Evolutionary conservation across 2,113 vertebrate genomes (phyloP).

Genomic region (Aramus guarauna): DNA sequence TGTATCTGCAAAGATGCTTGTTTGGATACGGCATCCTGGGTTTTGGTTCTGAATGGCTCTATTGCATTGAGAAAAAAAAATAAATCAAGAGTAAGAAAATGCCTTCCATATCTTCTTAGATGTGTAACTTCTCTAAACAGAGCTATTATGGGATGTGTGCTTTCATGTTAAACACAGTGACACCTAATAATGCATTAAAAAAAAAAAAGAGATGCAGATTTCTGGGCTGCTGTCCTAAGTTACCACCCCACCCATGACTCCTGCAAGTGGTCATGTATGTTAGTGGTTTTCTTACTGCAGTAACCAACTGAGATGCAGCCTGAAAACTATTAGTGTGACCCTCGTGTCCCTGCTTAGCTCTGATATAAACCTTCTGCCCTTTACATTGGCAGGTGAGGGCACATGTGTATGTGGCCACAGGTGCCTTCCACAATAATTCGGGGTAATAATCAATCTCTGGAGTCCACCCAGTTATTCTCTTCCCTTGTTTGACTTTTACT

Average conservation of each 20-base stretch:
- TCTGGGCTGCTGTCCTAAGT: background rate
- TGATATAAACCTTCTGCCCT: background rate
- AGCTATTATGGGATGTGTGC: background rate
- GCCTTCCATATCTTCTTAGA: background rate
- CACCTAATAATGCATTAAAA: background rate
- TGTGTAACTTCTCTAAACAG: background rate
- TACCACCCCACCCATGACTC: background rate
- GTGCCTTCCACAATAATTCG: background rate
- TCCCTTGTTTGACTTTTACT: background rate
- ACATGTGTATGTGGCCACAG: background rate
- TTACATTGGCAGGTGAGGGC: background rate
- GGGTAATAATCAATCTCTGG: background rate
- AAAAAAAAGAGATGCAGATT: background rate
- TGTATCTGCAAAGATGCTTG: background rate
- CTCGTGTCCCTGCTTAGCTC: background rate
- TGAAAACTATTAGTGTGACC: background rate
- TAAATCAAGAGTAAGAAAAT: background rate
- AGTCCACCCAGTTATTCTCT: background rate
- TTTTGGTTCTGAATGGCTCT: slow-evolving; percentile 10
- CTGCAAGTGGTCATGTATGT: background rate
- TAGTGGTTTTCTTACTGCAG: background rate
- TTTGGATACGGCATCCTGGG: background rate
- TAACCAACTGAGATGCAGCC: background rate
- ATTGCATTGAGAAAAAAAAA: background rate
- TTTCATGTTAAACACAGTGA: background rate